These are phyloP conservation scores for Trachelipus rathkii DNA, from an alignment of 1,140 invertebrate genomes.

Conservation along the genomic window DNA sequence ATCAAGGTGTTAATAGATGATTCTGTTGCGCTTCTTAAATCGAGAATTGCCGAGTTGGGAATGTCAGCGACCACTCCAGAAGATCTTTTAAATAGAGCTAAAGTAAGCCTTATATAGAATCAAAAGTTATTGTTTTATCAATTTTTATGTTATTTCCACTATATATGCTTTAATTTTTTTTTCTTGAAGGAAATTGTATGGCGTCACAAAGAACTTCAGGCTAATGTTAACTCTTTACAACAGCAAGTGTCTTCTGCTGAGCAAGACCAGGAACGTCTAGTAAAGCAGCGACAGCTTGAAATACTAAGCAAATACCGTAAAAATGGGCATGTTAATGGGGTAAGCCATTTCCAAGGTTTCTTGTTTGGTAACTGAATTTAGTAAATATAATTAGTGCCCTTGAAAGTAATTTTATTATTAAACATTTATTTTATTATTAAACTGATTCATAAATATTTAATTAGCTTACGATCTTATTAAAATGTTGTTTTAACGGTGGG, in stretches of 20 bases:
- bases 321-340: constrained; percentile 49
- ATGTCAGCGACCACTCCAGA: constrained; percentile 76
- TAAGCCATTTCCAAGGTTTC: constrained; percentile 41
- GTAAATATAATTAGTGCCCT: too few relatives aligned
- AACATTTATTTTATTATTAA: constrained; percentile 5
- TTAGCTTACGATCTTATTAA: too few relatives aligned
- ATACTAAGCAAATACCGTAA: constrained; percentile 62
- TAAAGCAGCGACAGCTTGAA: constrained; percentile 63
- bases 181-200: constrained; percentile 69
- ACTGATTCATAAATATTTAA: neutral
- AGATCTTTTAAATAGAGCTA: constrained; percentile 80
- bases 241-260: constrained; percentile 65
- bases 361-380: too few relatives aligned
- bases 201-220: constrained; percentile 83
- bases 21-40: constrained; percentile 81
- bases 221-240: constrained; percentile 74
- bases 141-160: too few relatives aligned
- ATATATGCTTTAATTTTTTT: too few relatives aligned
- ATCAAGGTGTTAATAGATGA: constrained; percentile 85
- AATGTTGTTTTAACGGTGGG: too few relatives aligned
- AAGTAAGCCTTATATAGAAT: constrained; percentile 51
- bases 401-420: too few relatives aligned
- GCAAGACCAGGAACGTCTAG: constrained; percentile 65
- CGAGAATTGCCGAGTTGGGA: constrained; percentile 83
- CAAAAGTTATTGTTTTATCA: too few relatives aligned